phyloP scores from a whole-genome alignment of 2,888 invertebrate genomes.

The Drosophila acutilabella region DNA sequence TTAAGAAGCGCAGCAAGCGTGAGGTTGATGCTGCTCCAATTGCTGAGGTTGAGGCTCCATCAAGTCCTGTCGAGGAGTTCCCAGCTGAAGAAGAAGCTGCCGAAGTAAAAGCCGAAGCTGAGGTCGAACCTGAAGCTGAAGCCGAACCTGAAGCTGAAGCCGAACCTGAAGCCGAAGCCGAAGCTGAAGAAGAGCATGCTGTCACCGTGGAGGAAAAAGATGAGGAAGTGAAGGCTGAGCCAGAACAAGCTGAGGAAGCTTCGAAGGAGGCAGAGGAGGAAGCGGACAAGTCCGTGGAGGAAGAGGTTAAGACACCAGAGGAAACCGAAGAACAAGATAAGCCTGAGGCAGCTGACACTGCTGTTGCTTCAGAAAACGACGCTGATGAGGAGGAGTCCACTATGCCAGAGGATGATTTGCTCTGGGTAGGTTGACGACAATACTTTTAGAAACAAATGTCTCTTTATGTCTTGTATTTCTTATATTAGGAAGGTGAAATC shows the following conservation, averaged over 20 bases:
- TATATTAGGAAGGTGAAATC: constrained; percentile 88
- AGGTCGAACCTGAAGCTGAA: constrained; percentile 42
- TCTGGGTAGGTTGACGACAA: constrained; percentile 85
- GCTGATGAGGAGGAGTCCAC: constrained; percentile 84
- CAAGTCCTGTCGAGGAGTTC: constrained; percentile 74
- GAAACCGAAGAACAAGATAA: constrained; percentile 76
- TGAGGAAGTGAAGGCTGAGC: constrained; percentile 42
- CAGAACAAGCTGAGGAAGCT: constrained; percentile 11
- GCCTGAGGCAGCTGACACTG: constrained; percentile 65
- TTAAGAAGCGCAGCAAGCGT: constrained; percentile 84
- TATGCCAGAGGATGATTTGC: constrained; percentile 88
- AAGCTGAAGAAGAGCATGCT: constrained; percentile 16
- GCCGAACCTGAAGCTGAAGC: constrained; percentile 77
- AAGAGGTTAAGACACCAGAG: constrained; percentile 39
- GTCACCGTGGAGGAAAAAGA: constrained; percentile 22
- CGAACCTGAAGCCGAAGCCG: constrained; percentile 11
- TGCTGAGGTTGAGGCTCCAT: constrained; percentile 39
- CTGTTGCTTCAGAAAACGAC: constrained; percentile 40
- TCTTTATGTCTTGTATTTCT: neutral
- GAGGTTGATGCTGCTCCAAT: constrained; percentile 80
- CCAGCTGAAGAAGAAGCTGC: constrained; percentile 65
- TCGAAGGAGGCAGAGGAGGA: constrained; percentile 44
- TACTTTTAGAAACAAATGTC: neutral
- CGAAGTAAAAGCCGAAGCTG: constrained; percentile 54
- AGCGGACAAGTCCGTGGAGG: constrained; percentile 59